phyloP scores from a whole-genome alignment of 2,113 vertebrate species.

The Thomomys bottae region DNA sequence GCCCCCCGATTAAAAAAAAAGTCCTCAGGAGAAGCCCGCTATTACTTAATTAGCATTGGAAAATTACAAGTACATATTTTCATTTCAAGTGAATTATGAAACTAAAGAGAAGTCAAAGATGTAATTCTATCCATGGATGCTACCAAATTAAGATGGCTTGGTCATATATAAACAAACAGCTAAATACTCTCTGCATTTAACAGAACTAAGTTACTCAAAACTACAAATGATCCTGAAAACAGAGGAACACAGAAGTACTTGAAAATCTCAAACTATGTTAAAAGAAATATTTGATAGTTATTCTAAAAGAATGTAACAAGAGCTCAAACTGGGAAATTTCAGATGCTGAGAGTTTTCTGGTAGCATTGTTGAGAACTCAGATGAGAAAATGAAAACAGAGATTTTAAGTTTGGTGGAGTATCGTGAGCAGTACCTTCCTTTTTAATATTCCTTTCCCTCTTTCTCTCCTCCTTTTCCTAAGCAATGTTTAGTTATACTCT shows the following conservation, averaged over 20 bases:
- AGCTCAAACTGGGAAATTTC: not conserved
- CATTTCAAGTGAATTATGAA: constrained; percentile 77
- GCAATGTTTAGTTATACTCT: too few species aligned
- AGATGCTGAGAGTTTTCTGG: not conserved
- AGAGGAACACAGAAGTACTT: not conserved
- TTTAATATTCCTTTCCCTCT: too few species aligned
- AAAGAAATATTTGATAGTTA: not conserved
- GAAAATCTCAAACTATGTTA: not conserved
- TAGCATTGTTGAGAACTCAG: not conserved
- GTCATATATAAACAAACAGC: constrained; percentile 32
- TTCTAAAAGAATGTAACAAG: not conserved
- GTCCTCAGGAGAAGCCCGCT: constrained; percentile 37
- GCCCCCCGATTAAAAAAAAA: constrained; percentile 61
- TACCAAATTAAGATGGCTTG: constrained; percentile 61
- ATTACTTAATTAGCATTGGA: constrained; percentile 72
- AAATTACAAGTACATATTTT: constrained; percentile 60
- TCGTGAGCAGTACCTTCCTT: too few species aligned
- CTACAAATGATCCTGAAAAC: not conserved
- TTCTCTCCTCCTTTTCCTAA: too few species aligned
- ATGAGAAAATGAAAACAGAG: not conserved
- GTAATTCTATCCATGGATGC: constrained; percentile 33
- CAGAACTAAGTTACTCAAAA: not conserved
- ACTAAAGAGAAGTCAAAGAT: constrained; percentile 62
- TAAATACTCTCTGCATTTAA: not conserved
- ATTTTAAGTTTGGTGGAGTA: not conserved